phyloP scores from a whole-genome alignment of 2,113 vertebrate species.

The Toxostoma redivivum region DNA sequence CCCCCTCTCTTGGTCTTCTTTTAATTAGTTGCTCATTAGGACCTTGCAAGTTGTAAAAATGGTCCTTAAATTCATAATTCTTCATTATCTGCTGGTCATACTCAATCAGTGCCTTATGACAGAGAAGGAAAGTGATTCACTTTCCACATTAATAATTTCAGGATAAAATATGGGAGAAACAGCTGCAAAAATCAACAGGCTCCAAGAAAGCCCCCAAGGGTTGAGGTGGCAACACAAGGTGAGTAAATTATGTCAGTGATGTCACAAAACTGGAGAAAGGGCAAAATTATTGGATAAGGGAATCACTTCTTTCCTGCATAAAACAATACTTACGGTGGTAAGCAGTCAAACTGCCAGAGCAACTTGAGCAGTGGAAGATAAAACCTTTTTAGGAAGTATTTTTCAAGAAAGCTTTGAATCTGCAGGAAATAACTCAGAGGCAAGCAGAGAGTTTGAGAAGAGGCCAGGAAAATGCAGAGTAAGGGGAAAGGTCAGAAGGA shows the following conservation, averaged over 20 bases:
- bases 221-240: not conserved
- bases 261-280: not conserved
- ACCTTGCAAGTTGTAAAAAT: not conserved
- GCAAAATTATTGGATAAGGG: not conserved
- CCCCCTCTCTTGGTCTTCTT: not conserved
- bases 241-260: not conserved
- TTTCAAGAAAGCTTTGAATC: not conserved
- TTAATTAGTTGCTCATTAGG: not conserved
- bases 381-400: not conserved
- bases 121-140: not conserved
- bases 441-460: not conserved
- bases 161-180: not conserved
- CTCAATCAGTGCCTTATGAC: not conserved
- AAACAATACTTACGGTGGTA: not conserved
- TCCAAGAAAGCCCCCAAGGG: not conserved
- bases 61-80: not conserved
- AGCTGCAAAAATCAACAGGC: not conserved
- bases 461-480: not conserved
- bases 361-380: accelerated
- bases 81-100: not conserved
- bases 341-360: not conserved
- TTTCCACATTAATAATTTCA: not conserved
- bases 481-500: not conserved
- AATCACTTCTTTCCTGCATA: not conserved
- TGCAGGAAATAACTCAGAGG: not conserved